phyloP scores from a whole-genome alignment of 2,888 invertebrate genomes.

The Nymphalis c-album region DNA sequence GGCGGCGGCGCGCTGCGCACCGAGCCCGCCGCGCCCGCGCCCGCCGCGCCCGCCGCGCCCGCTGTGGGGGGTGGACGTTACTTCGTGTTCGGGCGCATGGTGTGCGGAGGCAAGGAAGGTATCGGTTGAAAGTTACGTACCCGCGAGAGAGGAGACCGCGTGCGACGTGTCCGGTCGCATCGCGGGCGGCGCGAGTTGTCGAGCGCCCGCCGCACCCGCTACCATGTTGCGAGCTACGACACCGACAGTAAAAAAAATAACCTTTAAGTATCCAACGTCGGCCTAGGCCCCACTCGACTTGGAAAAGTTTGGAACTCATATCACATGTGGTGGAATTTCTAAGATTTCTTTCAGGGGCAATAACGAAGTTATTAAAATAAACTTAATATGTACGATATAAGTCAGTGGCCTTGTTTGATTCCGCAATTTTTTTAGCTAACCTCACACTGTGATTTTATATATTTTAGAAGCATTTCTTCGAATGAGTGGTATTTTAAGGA shows the following conservation, averaged over 20 bases:
- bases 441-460: too few relatives aligned
- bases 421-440: too few relatives aligned
- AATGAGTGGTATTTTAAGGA: background rate
- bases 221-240: slow-evolving; percentile 31
- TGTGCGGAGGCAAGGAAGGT: too few relatives aligned
- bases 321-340: too few relatives aligned
- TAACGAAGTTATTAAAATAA: too few relatives aligned
- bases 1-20: slow-evolving; percentile 86
- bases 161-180: slow-evolving; percentile 44
- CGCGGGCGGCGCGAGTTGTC: slow-evolving; percentile 32
- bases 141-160: slow-evolving; percentile 24
- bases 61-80: slow-evolving; percentile 42
- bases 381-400: too few relatives aligned
- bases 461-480: too few relatives aligned
- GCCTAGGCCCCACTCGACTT: too few relatives aligned
- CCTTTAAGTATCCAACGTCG: too few relatives aligned
- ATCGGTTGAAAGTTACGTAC: slow-evolving; percentile 2
- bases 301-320: too few relatives aligned
- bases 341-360: too few relatives aligned
- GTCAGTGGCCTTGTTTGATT: too few relatives aligned
- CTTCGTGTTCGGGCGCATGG: background rate
- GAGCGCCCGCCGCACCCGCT: slow-evolving; percentile 23
- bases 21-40: slow-evolving; percentile 50
- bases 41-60: slow-evolving; percentile 42
- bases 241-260: background rate